These are phyloP conservation scores for Microctenopoma steveboyesi DNA, from an alignment of 2,797 vertebrate genomes.

Conservation along the genomic window DNA sequence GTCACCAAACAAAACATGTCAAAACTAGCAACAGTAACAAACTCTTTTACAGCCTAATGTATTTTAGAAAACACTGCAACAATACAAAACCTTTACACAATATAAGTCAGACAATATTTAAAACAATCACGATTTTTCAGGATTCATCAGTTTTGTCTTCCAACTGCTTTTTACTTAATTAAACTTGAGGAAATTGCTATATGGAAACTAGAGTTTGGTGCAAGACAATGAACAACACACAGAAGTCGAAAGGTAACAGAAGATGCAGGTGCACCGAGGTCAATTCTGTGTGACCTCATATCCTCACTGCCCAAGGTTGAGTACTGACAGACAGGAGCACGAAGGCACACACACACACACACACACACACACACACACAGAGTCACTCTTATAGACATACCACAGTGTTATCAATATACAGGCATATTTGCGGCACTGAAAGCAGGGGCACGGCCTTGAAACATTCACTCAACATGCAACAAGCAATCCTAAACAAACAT, in stretches of 20 bases:
- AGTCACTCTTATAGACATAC: constrained; percentile 42
- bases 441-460: constrained; percentile 54
- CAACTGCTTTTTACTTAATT: background rate
- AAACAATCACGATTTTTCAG: background rate
- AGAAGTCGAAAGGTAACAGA: constrained; percentile 61
- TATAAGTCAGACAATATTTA: background rate
- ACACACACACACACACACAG: constrained; percentile 6
- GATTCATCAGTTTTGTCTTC: background rate
- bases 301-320: constrained; percentile 58
- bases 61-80: background rate
- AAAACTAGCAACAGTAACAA: background rate
- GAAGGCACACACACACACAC: background rate
- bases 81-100: background rate
- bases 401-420: constrained; percentile 67
- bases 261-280: constrained; percentile 76
- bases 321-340: constrained; percentile 67
- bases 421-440: constrained; percentile 64
- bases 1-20: background rate
- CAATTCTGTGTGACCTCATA: constrained; percentile 74
- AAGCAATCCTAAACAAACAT: constrained; percentile 70
- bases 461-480: constrained; percentile 76
- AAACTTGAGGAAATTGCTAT: constrained; percentile 19
- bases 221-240: constrained; percentile 61
- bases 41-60: background rate
- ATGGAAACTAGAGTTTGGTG: constrained; percentile 37